Evolutionary conservation across 2,888 invertebrate species (phyloP), one percentile per base, ranked within the genome.

Genomic region (Diarsia brunnea): DNA sequence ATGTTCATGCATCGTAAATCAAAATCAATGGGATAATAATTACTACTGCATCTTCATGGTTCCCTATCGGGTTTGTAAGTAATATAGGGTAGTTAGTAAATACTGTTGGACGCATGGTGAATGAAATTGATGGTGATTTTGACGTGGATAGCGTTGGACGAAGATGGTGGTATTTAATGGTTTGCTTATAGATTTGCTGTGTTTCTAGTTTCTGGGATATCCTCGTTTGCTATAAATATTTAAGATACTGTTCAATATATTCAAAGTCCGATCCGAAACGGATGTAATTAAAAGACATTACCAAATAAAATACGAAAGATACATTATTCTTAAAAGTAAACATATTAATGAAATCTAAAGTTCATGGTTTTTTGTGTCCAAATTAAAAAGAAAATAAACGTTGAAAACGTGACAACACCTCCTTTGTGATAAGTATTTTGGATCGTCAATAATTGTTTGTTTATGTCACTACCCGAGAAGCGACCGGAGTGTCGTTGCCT

Each of bases 1-100:
- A 73, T 60, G 58, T 87, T 87, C 69, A 86, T 84, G 87, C 87
- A 75, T 86, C 86, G 87, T 80, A 87, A 84, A 84, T 87, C 86
- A 86, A 84, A 84, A 78, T 87, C 84, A 87, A 87, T 87, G 75
- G 81, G n/a, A 80, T 79, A 77, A 78, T 81, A 73, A 85, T 87
- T 79, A 86, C 72, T 64, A 60, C 65, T 73, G 73, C 71, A 53
- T 72, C 71, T 55, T 69, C 68, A 55, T 55, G 63, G 49, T 38
- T 55, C 49, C 24, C 31, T 31, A 47, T 60, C 55, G 21, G 27
- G 31, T 21, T 24, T 24, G 53, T 51, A 75, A 27, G 38, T 47
- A 14, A 75, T 58, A 31, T 58, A 27, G 24, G 21, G 27, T 43
- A 43, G 31, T 27, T 16, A 53, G 47, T 51, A 10, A 60, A 45